Evolutionary conservation across 2,888 invertebrate species (phyloP).

Genomic region (Trilocha varians): DNA sequence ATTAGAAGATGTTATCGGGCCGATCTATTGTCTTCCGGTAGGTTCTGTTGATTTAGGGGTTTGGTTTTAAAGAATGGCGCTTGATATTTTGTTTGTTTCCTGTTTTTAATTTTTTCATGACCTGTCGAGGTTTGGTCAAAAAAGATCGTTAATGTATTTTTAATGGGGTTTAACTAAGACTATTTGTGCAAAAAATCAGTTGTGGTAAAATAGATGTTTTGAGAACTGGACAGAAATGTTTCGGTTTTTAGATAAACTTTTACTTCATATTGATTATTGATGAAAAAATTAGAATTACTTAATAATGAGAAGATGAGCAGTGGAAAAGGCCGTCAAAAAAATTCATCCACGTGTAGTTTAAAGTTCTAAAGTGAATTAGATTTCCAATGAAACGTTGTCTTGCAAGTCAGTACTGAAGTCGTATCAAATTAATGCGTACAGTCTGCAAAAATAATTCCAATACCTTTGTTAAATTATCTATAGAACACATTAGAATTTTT

Average conservation of each 20-base stretch:
- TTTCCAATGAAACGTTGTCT: background rate
- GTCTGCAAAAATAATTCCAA: background rate
- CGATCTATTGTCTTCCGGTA: slow-evolving; percentile 71
- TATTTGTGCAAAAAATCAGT: too few relatives aligned
- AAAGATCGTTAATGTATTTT: background rate
- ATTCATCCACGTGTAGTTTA: background rate
- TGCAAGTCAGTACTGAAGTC: background rate
- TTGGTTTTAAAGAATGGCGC: slow-evolving; percentile 44
- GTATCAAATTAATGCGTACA: background rate
- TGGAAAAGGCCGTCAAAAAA: too few relatives aligned
- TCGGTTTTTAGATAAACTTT: too few relatives aligned
- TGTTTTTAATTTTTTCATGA: slow-evolving; percentile 17
- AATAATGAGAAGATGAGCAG: too few relatives aligned
- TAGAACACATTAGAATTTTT: too few relatives aligned
- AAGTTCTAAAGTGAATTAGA: background rate
- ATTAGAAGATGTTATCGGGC: slow-evolving; percentile 68
- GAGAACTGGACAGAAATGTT: too few relatives aligned
- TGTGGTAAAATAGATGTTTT: too few relatives aligned
- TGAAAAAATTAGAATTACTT: too few relatives aligned
- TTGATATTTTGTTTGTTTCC: slow-evolving; percentile 35
- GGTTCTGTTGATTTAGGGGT: slow-evolving; percentile 62
- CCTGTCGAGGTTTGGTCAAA: background rate
- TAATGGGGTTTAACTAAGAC: too few relatives aligned
- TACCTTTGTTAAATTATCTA: too few relatives aligned
- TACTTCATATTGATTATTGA: too few relatives aligned